phyloP scores from a whole-genome alignment of 2,113 vertebrate genomes.

The Lanius ludovicianus region DNA sequence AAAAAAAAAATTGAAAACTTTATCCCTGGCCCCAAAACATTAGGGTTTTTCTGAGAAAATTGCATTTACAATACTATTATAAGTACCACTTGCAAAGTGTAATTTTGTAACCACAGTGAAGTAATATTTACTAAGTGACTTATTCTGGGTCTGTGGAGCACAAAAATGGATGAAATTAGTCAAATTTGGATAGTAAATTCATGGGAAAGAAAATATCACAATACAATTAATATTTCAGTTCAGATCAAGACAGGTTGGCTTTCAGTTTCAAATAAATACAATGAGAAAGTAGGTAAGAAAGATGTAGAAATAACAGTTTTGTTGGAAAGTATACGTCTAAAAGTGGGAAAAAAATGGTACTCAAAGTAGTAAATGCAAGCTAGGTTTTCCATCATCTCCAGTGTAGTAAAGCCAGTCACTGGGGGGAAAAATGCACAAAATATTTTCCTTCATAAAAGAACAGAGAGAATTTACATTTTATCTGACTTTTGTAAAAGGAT shows the following conservation, averaged over 20 bases:
- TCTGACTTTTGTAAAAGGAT: neutral
- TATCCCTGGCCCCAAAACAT: neutral
- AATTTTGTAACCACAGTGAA: neutral
- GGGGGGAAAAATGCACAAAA: fast-evolving
- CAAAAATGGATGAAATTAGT: neutral
- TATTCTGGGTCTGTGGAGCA: neutral
- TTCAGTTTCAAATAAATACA: neutral
- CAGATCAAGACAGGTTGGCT: neutral
- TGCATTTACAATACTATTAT: neutral
- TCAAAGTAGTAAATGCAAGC: neutral
- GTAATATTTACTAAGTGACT: neutral
- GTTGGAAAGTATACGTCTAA: neutral
- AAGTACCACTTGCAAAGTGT: neutral
- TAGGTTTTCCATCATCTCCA: neutral
- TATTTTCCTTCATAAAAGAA: neutral
- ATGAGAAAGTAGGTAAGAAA: neutral
- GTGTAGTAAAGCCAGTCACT: neutral
- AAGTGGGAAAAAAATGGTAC: fast-evolving
- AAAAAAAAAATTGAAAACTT: neutral
- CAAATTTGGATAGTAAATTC: neutral
- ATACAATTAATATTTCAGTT: neutral
- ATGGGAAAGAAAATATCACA: neutral
- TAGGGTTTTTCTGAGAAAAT: fast-evolving
- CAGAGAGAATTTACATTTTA: neutral
- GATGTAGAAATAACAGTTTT: neutral